These are phyloP conservation scores for Calameuta pallipes DNA, from an alignment of 2,888 invertebrate species.

Conservation along the genomic window DNA sequence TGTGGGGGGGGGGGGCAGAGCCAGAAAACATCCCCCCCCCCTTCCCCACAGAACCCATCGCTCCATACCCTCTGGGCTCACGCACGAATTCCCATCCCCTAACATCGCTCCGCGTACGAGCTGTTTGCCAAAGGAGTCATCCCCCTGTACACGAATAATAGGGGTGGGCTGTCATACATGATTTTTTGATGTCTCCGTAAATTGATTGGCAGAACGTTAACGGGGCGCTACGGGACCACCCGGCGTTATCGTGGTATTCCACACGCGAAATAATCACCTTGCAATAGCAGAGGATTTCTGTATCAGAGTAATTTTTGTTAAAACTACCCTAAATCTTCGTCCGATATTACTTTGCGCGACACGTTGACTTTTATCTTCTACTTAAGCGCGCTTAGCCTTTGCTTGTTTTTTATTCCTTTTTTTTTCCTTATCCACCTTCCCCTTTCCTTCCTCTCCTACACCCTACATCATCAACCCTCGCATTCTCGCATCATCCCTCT, in stretches of 20 bases:
- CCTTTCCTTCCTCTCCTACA: no score
- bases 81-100: background rate
- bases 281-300: background rate
- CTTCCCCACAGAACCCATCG: constrained; percentile 4
- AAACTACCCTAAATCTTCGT: background rate
- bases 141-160: constrained; percentile 35
- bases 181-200: constrained; percentile 38
- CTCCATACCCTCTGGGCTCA: background rate
- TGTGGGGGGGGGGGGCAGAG: background rate
- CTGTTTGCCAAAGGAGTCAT: constrained; percentile 38
- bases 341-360: background rate
- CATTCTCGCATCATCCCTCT: background rate
- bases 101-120: constrained; percentile 19
- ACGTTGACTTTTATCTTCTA: background rate
- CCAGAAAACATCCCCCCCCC: constrained; percentile 9
- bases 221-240: constrained; percentile 20
- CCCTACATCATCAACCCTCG: background rate
- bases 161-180: constrained; percentile 33
- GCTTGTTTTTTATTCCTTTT: background rate
- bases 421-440: no score
- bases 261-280: background rate
- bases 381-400: background rate
- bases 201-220: constrained; percentile 32
- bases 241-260: background rate
- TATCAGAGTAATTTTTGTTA: background rate